A percentile compares a stretch with the other conserved stretches of the same genome.
These are phyloP conservation scores for Halcyon badia DNA, from an alignment of 2,797 vertebrate genomes.

Conservation along the genomic window DNA sequence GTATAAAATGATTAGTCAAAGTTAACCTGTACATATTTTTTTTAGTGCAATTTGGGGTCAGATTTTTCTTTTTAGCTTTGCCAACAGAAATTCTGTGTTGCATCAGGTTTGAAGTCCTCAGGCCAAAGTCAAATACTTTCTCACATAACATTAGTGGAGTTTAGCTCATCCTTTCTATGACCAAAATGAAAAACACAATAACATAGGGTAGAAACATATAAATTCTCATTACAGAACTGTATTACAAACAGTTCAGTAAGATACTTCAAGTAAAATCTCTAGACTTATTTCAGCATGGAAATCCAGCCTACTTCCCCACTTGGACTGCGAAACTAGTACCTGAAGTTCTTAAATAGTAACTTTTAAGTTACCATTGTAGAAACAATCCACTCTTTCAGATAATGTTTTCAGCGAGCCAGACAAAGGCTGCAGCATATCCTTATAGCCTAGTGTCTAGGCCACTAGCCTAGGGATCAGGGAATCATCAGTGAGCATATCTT, in stretches of 20 bases:
- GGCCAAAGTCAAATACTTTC: not conserved
- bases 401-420: not conserved
- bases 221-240: not conserved
- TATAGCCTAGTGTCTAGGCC: not conserved
- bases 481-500: not conserved
- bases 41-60: not conserved
- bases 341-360: not conserved
- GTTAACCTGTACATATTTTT: not conserved
- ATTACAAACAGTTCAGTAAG: not conserved
- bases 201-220: not conserved
- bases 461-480: not conserved
- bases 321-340: not conserved
- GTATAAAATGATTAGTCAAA: not conserved
- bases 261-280: not conserved
- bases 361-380: not conserved
- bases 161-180: not conserved
- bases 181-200: not conserved
- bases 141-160: not conserved
- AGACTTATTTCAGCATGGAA: not conserved
- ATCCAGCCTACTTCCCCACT: not conserved
- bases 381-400: not conserved
- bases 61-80: not conserved
- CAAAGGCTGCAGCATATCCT: accelerated
- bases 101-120: not conserved
- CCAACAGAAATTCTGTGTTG: not conserved